These are phyloP conservation scores for Prochilodus magdalenae DNA, from an alignment of 2,113 vertebrate genomes.

Conservation along the genomic window DNA sequence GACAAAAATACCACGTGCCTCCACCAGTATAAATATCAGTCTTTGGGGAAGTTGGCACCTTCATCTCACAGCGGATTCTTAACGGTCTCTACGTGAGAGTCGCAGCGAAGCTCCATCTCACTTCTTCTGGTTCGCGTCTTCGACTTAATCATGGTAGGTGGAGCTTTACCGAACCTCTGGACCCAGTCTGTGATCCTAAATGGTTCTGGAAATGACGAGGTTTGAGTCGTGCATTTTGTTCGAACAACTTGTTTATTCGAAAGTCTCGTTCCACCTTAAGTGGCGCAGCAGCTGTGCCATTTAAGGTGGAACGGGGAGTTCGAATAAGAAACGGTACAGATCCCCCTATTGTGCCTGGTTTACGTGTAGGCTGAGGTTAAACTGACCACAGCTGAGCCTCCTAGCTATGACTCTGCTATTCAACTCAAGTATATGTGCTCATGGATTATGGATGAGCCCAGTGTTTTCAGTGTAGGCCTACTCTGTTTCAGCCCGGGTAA, in stretches of 20 bases:
- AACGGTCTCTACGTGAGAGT: constrained; percentile 54
- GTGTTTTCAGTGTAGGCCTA: too few species aligned
- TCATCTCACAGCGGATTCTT: constrained; percentile 55
- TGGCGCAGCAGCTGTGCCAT: background rate
- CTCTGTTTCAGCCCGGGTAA: too few species aligned
- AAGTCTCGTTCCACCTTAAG: background rate
- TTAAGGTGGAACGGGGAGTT: background rate
- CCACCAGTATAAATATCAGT: constrained; percentile 33
- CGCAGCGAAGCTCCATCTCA: background rate
- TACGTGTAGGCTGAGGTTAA: too few species aligned
- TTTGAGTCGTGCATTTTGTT: background rate
- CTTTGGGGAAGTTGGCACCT: background rate
- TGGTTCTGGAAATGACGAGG: too few species aligned
- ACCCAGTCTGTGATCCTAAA: too few species aligned
- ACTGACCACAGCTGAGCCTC: too few species aligned
- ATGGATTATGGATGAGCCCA: too few species aligned
- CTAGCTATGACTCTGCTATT: too few species aligned
- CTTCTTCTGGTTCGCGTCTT: background rate
- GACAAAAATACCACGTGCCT: background rate
- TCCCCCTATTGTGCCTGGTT: too few species aligned
- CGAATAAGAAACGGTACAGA: background rate
- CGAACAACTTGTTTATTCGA: background rate
- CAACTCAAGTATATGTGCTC: too few species aligned
- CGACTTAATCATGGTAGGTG: constrained; percentile 50
- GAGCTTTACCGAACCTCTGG: background rate